Base-by-base conservation (phyloP, 2,113 vertebrate species). In the Ramphastos sulfuratus region DNA sequence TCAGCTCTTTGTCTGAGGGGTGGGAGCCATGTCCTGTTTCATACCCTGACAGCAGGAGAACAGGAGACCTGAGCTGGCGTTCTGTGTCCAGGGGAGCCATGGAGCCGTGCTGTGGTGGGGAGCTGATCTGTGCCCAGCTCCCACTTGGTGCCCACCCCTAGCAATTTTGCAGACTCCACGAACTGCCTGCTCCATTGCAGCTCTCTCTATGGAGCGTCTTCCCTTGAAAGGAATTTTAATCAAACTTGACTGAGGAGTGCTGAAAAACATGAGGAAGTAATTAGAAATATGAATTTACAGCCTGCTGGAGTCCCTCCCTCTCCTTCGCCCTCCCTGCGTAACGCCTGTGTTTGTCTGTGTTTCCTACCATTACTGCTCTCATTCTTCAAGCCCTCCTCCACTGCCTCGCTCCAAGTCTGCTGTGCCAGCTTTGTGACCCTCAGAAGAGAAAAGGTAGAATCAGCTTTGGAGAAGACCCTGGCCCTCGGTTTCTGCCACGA, bases 281-380 rank as follows among this genome's bases (percentile, higher is more conserved):
- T 97, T 97, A 97, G 93, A 96, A 96, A 97, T 96, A 95, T 75
- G 96, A 96, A 97, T 97, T 97, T 96, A 96, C 94, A 95, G 93
- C 94, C 93, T 95, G 66, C 94, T 90, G 90, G 89, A 95, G 91
- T 93, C 91, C 94, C 96, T 97, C 94, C 94, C 95, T 93, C 85
- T 91, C 70, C 60, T 74, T 89, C 61, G 44, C 55, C 84, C 78
- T 84, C 89, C 92, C 82, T 67, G 60, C 85, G 21, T 95, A 94
- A 89, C 4, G 79, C 90, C 89, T 94, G 67, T 87, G 90, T 96
- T 97, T 88, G 87, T 60, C 82, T 42, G 0, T 60, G 46, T 66
- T 89, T 69, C 55, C 86, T 96, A 60, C 93, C 27, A 7, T 83
- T 88, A 82, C 64, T 67, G 64, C 33, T 8, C 82, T 92, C 87